phyloP scores from a whole-genome alignment of 2,797 vertebrate genomes.

The Emydoidea blandingii region DNA sequence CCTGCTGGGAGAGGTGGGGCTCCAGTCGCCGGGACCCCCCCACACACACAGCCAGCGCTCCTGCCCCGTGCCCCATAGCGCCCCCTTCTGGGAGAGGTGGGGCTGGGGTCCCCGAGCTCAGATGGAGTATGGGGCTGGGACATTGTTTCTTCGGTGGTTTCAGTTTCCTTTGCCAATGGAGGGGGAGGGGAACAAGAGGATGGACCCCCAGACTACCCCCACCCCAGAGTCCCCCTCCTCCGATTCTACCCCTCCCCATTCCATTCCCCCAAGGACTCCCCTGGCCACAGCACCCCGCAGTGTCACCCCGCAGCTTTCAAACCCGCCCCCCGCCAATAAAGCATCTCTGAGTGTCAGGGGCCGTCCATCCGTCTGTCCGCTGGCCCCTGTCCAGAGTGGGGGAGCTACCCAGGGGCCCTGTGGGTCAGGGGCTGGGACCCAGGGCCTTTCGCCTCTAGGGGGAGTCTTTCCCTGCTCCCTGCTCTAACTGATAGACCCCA shows the following conservation, averaged over 20 bases:
- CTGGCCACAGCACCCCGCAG: background rate
- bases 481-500: too few relatives aligned
- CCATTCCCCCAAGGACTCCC: background rate
- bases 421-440: background rate
- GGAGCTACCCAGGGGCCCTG: background rate
- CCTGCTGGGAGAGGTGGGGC: too few relatives aligned
- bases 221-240: background rate
- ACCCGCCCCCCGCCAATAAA: constrained; percentile 43
- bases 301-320: too few relatives aligned
- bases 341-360: constrained; percentile 16
- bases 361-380: constrained; percentile 19
- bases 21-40: too few relatives aligned
- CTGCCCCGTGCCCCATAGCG: too few relatives aligned
- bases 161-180: too few relatives aligned
- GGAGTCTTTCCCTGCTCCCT: background rate
- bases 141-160: too few relatives aligned
- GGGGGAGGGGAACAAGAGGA: too few relatives aligned
- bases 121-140: too few relatives aligned
- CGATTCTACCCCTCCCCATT: background rate
- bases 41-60: too few relatives aligned
- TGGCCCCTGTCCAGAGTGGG: constrained; percentile 43
- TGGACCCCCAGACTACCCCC: background rate
- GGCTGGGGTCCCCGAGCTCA: too few relatives aligned
- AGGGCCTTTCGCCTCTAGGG: background rate
- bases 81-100: too few relatives aligned